Percentiles rank a stretch among this genome's conserved stretches.
Evolutionary conservation across 2,113 vertebrate species (phyloP).

Genomic region (Cepphus grylle): DNA sequence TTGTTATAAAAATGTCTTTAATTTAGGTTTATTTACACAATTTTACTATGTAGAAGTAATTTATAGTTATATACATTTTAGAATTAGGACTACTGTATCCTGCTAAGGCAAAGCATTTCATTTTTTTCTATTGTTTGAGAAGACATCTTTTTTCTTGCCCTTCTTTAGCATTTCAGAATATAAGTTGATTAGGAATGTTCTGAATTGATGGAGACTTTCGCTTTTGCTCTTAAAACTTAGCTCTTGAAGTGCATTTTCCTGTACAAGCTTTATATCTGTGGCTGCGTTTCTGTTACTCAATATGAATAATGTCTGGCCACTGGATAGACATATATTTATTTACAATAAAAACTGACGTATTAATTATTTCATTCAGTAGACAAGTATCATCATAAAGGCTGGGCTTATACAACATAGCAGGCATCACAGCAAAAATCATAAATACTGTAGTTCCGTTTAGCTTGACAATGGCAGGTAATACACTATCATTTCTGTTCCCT

Average conservation of each 20-base stretch:
- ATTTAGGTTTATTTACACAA: background rate
- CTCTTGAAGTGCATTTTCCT: background rate
- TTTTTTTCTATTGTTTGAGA: background rate
- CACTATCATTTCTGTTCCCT: constrained; percentile 62
- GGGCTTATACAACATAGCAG: background rate
- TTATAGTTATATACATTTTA: background rate
- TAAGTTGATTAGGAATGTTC: background rate
- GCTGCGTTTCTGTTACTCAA: background rate
- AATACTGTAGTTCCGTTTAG: constrained; percentile 46
- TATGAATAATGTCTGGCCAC: constrained; percentile 20
- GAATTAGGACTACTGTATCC: background rate
- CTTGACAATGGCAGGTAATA: constrained; percentile 65
- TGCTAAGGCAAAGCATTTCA: background rate
- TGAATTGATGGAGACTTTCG: background rate
- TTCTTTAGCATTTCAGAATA: background rate
- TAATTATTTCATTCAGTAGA: constrained; percentile 51
- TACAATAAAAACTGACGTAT: background rate
- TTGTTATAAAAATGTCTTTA: constrained; percentile 8
- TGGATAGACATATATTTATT: constrained; percentile 37
- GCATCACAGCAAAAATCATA: constrained; percentile 51
- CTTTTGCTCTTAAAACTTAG: constrained; percentile 19
- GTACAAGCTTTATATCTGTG: constrained; percentile 29
- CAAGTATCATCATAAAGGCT: constrained; percentile 30
- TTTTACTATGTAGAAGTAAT: background rate
- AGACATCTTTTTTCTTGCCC: background rate